A percentile compares a stretch with the other conserved stretches of the same genome.
phyloP scores from a whole-genome alignment of 2,888 invertebrate species.

The Physocephala rufipes region DNA sequence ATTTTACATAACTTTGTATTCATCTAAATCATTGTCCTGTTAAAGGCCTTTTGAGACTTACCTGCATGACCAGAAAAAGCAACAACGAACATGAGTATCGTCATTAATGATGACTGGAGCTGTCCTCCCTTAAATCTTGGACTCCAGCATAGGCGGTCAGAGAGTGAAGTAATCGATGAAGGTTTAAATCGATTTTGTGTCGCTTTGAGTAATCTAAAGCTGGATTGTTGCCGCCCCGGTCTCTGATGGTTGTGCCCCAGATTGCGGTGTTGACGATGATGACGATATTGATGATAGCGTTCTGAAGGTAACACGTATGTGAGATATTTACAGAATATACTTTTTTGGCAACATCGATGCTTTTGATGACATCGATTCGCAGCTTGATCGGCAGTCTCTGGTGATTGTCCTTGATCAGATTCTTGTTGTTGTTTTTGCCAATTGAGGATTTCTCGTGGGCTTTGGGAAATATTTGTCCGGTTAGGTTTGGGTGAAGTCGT shows the following conservation, averaged over 20 bases:
- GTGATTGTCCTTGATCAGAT: neutral
- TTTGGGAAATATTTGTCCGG: slow-evolving; percentile 11
- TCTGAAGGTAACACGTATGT: neutral
- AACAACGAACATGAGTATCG: slow-evolving; percentile 59
- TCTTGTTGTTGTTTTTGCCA: neutral
- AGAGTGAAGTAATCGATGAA: slow-evolving; percentile 14
- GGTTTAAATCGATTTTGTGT: slow-evolving; percentile 37
- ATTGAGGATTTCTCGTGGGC: neutral
- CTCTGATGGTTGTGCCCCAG: slow-evolving; percentile 14
- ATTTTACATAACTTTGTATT: too few relatives aligned
- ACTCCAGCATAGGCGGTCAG: slow-evolving; percentile 3
- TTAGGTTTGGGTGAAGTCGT: slow-evolving; percentile 9
- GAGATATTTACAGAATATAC: neutral
- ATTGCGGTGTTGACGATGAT: neutral
- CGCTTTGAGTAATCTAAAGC: slow-evolving; percentile 17
- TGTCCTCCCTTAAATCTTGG: slow-evolving; percentile 6
- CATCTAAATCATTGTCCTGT: too few relatives aligned
- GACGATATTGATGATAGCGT: slow-evolving; percentile 32
- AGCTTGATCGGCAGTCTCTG: neutral
- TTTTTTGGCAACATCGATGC: slow-evolving; percentile 8
- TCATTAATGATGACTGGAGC: slow-evolving; percentile 48
- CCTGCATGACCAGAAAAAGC: slow-evolving; percentile 61
- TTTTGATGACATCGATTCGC: slow-evolving; percentile 7
- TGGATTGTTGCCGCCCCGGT: neutral
- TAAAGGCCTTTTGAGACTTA: slow-evolving; percentile 45